phyloP scores from a whole-genome alignment of 2,797 vertebrate species.

The Mormyrus hasselquistii region DNA sequence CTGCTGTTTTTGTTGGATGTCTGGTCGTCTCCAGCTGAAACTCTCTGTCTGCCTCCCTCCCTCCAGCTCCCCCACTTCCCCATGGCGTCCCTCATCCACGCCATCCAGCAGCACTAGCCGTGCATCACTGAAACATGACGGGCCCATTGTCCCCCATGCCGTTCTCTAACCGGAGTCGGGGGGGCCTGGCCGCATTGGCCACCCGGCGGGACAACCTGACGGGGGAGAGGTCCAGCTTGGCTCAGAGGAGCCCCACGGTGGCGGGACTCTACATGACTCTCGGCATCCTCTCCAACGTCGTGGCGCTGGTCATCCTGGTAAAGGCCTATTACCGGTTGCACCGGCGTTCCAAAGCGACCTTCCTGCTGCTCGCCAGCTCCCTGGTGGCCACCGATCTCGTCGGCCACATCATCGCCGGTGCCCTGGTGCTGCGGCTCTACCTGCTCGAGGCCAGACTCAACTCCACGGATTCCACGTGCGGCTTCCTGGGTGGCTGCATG shows the following conservation, averaged over 20 bases:
- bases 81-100: constrained; percentile 27
- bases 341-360: constrained; percentile 75
- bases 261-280: constrained; percentile 75
- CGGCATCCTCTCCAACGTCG: constrained; percentile 75
- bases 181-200: constrained; percentile 31
- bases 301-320: constrained; percentile 73
- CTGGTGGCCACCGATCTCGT: constrained; percentile 75
- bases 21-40: neutral
- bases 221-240: constrained; percentile 21
- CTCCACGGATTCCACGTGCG: constrained; percentile 60
- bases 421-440: constrained; percentile 74
- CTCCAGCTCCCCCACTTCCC: constrained; percentile 29
- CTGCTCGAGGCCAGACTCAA: constrained; percentile 38
- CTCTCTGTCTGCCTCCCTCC: neutral
- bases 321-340: constrained; percentile 68
- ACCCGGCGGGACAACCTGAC: constrained; percentile 43
- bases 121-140: constrained; percentile 50
- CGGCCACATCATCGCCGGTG: constrained; percentile 76
- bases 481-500: constrained; percentile 81
- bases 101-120: constrained; percentile 47
- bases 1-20: neutral
- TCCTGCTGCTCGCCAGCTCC: constrained; percentile 75
- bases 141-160: constrained; percentile 27
- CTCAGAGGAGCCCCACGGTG: constrained; percentile 45
- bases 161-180: constrained; percentile 41